Evolutionary conservation across 2,797 vertebrate species (phyloP), one percentile per base, ranked within the genome.

Genomic region (Knipowitschia caucasica): DNA sequence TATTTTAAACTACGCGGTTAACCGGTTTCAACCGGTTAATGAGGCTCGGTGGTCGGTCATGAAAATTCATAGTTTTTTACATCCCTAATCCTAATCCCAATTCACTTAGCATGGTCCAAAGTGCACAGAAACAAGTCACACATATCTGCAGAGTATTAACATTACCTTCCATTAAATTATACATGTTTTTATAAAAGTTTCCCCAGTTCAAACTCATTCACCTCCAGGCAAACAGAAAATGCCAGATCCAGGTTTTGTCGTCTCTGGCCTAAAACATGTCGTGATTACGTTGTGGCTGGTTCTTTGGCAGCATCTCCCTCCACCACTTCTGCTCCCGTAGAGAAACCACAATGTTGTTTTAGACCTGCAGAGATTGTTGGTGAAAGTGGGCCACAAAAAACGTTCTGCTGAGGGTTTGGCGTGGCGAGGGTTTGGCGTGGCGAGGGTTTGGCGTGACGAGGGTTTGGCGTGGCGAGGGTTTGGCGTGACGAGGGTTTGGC

Each of bases 111-210:
- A 77, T 72, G 55, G 67, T 79, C 64, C 77, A 2, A 12, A 4
- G 5, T 80, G 69, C 57, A 65, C 66, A 71, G 80, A 76, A 80
- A 78, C 79, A 75, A 53, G 68, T 76, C 75, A 71, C 46, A 53
- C 56, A 70, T 50, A 45, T 26, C 24, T 27, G n/a, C 43, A 9
- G 6, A 25, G 34, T 50, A 40, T 47, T 36, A 67, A 49, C 47
- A 50, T 66, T 76, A 67, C 17, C 43, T 53, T 47, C 47, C 47
- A 56, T 70, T n/a, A n/a, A n/a, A n/a, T n/a, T 82, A 68, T 72
- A 65, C 80, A 78, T 82, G 81, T 86, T 87, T 88, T 83, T 85
- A 87, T 84, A 84, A n/a, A n/a, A n/a, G n/a, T n/a, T n/a, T n/a
- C n/a, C n/a, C n/a, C n/a, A n/a, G n/a, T n/a, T n/a, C n/a, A n/a